These are phyloP conservation scores for Himalopsyche phryganea DNA, from an alignment of 1,140 invertebrate species.

Conservation along the genomic window DNA sequence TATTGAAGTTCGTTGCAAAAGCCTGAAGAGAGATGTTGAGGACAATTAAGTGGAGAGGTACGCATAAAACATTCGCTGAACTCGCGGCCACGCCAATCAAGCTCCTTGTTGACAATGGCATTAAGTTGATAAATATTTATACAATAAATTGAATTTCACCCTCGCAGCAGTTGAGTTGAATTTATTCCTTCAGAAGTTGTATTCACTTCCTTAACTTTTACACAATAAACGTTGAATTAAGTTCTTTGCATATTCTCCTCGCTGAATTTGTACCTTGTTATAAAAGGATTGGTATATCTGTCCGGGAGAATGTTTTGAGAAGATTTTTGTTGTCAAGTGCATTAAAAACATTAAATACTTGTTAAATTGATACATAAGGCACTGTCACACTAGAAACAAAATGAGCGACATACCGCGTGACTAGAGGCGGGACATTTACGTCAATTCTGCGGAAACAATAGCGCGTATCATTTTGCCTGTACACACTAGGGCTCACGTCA, in stretches of 20 bases:
- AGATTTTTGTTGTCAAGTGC: too few species aligned
- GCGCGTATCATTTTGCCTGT: too few species aligned
- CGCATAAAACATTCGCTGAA: slow-evolving; percentile 1
- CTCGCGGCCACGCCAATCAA: slow-evolving; percentile 19
- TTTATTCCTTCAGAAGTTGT: slow-evolving; percentile 16
- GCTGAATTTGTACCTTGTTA: too few species aligned
- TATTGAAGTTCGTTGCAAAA: not conserved
- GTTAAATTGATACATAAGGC: too few species aligned
- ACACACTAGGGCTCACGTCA: too few species aligned
- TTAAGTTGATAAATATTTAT: slow-evolving; percentile 33
- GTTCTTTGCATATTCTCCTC: slow-evolving; percentile 5
- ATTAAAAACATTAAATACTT: too few species aligned
- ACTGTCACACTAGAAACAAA: too few species aligned
- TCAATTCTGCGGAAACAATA: too few species aligned
- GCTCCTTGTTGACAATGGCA: slow-evolving; percentile 20
- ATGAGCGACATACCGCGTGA: too few species aligned
- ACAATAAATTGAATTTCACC: slow-evolving; percentile 25
- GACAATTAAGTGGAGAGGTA: not conserved
- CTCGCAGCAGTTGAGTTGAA: slow-evolving; percentile 4
- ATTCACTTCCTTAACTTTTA: slow-evolving; percentile 6
- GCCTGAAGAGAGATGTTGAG: not conserved
- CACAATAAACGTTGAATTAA: slow-evolving; percentile 9
- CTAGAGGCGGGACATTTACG: too few species aligned
- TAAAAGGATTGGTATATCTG: too few species aligned
- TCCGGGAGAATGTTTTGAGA: too few species aligned